Evolutionary conservation across 2,888 invertebrate genomes (phyloP).

Genomic region (Oeneis ivallda): DNA sequence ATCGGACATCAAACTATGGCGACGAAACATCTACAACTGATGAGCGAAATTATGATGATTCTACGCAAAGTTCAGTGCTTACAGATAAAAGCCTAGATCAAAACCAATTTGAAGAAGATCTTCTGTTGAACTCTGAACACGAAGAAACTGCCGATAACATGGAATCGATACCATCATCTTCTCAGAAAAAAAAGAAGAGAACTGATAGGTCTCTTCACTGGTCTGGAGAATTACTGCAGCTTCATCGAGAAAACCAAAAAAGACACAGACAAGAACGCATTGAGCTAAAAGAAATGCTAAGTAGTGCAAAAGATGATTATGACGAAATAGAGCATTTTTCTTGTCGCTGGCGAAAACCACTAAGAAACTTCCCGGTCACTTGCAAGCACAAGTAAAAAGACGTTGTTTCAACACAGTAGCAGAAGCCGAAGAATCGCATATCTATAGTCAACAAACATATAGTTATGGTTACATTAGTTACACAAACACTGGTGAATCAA

Average conservation of each 20-base stretch:
- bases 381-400: conserved; percentile 2
- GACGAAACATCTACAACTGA: conserved; percentile 9
- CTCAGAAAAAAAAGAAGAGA: conserved; percentile 5
- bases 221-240: conserved; percentile 9
- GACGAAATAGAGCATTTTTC: conserved; percentile 2
- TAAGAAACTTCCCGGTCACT: conserved; percentile 2
- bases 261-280: conserved; percentile 2
- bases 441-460: conserved; percentile 2
- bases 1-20: neutral
- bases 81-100: conserved; percentile 3
- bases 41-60: conserved; percentile 6
- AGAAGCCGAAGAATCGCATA: conserved; percentile 2
- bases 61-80: conserved; percentile 7
- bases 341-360: conserved; percentile 1
- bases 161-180: conserved; percentile 11
- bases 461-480: neutral
- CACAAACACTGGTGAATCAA: conserved; percentile 1
- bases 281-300: conserved; percentile 2
- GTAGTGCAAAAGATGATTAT: conserved; percentile 2
- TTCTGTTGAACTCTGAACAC: conserved; percentile 10
- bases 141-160: conserved; percentile 3
- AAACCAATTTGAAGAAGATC: conserved; percentile 7
- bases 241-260: conserved; percentile 9
- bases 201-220: conserved; percentile 2
- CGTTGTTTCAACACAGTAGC: conserved; percentile 2